Evolutionary conservation across 2,888 invertebrate genomes (phyloP), one percentile per base, ranked within the genome.

Genomic region (Drosophila mercatorum): DNA sequence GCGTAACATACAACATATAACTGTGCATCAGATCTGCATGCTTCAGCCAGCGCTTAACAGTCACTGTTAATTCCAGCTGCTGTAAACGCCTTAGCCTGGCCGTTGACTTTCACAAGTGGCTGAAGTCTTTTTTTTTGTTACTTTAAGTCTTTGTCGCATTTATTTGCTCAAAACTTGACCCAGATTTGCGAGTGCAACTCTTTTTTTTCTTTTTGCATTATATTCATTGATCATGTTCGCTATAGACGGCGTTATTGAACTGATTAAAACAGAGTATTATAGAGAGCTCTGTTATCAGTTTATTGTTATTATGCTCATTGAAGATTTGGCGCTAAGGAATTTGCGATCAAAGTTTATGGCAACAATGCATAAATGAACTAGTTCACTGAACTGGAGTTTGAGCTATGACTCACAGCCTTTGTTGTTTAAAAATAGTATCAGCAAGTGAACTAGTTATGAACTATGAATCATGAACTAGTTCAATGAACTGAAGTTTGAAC

Each of bases 111-210:
- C 67, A 60, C 63, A 3, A 11, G 11, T 22, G 2, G 14, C 36
- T 63, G 52, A 26, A 44, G 14, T n/a, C 17, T 47, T 49, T 28
- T 38, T 31, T 41, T 22, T 22, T 22, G 22, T 22, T 22, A 10
- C 36, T 28, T 53, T 10, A 43, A 40, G 68, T 65, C 60, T 68
- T 63, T 62, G 52, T 67, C 40, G 12, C 41, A 26, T 34, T 49
- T 65, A 40, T 69, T 78, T 66, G 59, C 58, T 44, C 40, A 67
- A 43, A 67, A 53, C 79, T 83, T 83, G 80, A 84, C 83, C 78
- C 67, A 72, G 38, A 68, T 72, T 38, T 38, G 53, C 11, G 22
- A 64, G 36, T 62, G 44, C n/a, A 61, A 49, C 28, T 44, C 36
- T 22, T 14, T 51, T 36, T 22, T 22, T 22, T 22, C 22, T 22